Evolutionary conservation across 2,113 vertebrate species (phyloP).

Genomic region (Oxygymnocypris stewartii): DNA sequence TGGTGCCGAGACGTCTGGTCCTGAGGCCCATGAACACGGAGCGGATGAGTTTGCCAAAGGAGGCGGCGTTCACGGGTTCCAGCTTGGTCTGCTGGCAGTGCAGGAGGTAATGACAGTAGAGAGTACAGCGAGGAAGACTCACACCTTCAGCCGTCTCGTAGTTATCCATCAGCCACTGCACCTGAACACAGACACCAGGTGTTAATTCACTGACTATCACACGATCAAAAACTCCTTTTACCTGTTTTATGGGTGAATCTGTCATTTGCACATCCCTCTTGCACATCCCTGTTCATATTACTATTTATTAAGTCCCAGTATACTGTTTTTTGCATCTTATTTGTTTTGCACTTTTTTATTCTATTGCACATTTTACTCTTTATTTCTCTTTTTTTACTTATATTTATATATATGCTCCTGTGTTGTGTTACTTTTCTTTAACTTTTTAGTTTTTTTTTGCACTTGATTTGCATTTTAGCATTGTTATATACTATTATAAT

Average conservation of each 20-base stretch:
- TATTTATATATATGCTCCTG: too few relatives aligned
- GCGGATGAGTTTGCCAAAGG: constrained; percentile 92
- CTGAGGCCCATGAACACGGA: constrained; percentile 90
- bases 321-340: too few relatives aligned
- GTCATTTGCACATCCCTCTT: too few relatives aligned
- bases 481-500: too few relatives aligned
- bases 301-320: too few relatives aligned
- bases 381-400: too few relatives aligned
- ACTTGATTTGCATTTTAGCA: too few relatives aligned
- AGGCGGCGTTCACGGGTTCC: constrained; percentile 89
- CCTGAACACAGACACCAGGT: constrained; percentile 64
- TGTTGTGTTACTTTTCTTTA: too few relatives aligned
- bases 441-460: too few relatives aligned
- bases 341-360: too few relatives aligned
- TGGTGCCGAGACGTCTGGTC: constrained; percentile 85
- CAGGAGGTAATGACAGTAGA: constrained; percentile 92
- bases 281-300: too few relatives aligned
- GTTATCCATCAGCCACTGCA: constrained; percentile 91
- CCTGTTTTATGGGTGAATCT: neutral
- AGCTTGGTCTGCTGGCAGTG: constrained; percentile 94
- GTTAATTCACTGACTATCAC: neutral
- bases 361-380: too few relatives aligned
- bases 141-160: constrained; percentile 92
- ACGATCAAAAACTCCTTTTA: neutral
- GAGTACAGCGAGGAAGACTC: constrained; percentile 87